Base-by-base conservation (phyloP, 2,888 invertebrate species). In the Megalurothrips usitatus region DNA sequence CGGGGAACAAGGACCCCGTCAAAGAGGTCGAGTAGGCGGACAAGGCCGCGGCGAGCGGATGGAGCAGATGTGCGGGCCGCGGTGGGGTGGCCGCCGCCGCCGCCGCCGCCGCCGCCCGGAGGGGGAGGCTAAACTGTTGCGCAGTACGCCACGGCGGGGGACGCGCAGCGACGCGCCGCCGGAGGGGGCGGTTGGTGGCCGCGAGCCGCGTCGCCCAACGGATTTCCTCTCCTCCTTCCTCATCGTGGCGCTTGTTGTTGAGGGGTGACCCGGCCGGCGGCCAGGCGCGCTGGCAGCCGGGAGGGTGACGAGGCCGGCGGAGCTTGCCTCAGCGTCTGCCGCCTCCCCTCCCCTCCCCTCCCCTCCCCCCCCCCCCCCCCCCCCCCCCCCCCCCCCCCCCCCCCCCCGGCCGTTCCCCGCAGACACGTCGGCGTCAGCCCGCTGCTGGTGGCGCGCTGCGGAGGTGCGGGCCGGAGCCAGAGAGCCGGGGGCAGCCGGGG, bases 1-100 rank as follows among this genome's bases (percentile, higher is more conserved):
- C n/a, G 81, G 58, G 26, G 68, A 79, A 80, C 81, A 80, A 80
- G 79, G 81, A 52, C 34, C 34, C 34, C 34, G 34, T 43, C 34
- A 43, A 52, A 79, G 81, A 81, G 81, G 82, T 83, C 82, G 82
- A 82, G 79, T 80, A 81, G 80, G 81, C 81, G 82, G 78, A 75
- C 81, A 75, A 80, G 82, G 79, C 17, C n/a, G n/a, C n/a, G n/a
- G n/a, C n/a, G 78, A 26, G 43, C 34, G 34, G 79, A 81, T 1
- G 83, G 83, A 82, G 83, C 82, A 82, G 82, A 83, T 81, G 78
- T 83, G 80, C 81, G 83, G 83, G 82, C 83, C 11, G 58, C 58
- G 2, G 58, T 6, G 58, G 58, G 58, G n/a, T 11, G 17, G 58
- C 58, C 58, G 58, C 58, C 34, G 58, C 49, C 49, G 49, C 9